These are phyloP conservation scores for Bicyclus anynana DNA, from an alignment of 1,140 invertebrate genomes.

Conservation along the genomic window DNA sequence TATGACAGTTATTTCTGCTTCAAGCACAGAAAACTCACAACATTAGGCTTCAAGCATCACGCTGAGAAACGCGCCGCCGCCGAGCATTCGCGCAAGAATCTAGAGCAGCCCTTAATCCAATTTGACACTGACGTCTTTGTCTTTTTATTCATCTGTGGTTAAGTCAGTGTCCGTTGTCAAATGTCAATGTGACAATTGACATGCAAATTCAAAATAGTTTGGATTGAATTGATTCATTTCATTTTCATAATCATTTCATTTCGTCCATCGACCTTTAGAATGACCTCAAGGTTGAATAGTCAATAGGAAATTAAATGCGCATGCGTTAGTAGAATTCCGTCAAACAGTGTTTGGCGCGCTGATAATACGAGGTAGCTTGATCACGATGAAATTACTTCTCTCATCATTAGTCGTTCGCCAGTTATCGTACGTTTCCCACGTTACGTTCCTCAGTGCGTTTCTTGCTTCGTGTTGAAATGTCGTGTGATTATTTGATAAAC, in stretches of 20 bases:
- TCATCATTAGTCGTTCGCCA: slow-evolving; percentile 53
- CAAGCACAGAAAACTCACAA: no score
- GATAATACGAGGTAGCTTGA: slow-evolving; percentile 50
- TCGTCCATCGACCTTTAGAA: slow-evolving; percentile 43
- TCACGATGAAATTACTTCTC: slow-evolving; percentile 67
- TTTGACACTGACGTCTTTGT: no score
- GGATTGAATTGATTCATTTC: not conserved
- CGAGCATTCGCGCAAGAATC: no score
- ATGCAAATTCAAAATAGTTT: not conserved
- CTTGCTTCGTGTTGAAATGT: slow-evolving; percentile 52
- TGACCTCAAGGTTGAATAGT: slow-evolving; percentile 49
- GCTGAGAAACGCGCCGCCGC: no score
- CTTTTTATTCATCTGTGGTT: no score
- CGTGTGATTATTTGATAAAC: slow-evolving; percentile 45
- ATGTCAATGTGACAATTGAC: no score
- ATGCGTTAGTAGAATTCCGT: slow-evolving; percentile 55
- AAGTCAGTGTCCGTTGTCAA: no score
- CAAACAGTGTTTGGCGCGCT: slow-evolving; percentile 67
- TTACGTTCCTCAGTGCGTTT: slow-evolving; percentile 22
- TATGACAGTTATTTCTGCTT: no score
- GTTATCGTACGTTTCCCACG: slow-evolving; percentile 58
- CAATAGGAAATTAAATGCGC: slow-evolving; percentile 54
- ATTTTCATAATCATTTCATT: not conserved
- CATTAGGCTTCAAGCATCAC: no score
- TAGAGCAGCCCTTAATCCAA: no score